Percentiles rank a stretch among this genome's conserved stretches.
phyloP scores from a whole-genome alignment of 2,888 invertebrate genomes.

The Drosophila stalkeri region DNA sequence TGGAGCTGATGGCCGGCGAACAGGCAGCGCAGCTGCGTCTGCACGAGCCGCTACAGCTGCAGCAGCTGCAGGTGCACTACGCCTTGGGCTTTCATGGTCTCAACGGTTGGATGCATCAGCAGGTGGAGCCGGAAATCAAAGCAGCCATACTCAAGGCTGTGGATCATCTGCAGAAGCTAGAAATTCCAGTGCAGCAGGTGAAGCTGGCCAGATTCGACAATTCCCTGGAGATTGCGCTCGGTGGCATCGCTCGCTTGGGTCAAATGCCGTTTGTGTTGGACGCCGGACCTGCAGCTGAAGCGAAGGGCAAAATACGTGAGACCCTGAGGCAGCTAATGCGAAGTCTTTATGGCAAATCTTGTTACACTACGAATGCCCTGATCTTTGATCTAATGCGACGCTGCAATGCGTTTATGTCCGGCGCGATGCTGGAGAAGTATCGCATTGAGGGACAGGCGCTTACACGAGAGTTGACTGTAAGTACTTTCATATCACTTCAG shows the following conservation, averaged over 20 bases:
- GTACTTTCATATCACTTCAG: neutral
- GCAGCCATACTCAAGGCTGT: slow-evolving; percentile 69
- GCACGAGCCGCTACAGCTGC: slow-evolving; percentile 86
- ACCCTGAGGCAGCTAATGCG: slow-evolving; percentile 51
- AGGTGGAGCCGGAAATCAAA: slow-evolving; percentile 68
- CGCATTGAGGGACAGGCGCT: slow-evolving; percentile 47
- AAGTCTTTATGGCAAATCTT: slow-evolving; percentile 60
- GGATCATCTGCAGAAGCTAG: slow-evolving; percentile 59
- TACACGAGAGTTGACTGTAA: slow-evolving; percentile 62
- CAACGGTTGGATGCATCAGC: slow-evolving; percentile 64
- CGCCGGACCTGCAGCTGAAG: neutral
- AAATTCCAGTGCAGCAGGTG: slow-evolving; percentile 49
- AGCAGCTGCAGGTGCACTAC: slow-evolving; percentile 85
- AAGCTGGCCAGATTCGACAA: slow-evolving; percentile 56
- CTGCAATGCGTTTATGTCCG: slow-evolving; percentile 71
- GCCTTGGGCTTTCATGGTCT: slow-evolving; percentile 65
- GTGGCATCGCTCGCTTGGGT: slow-evolving; percentile 54
- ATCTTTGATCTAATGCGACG: slow-evolving; percentile 75
- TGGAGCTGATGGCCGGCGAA: slow-evolving; percentile 88
- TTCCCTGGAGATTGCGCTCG: slow-evolving; percentile 69
- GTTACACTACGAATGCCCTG: slow-evolving; percentile 72
- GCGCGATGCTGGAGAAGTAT: slow-evolving; percentile 56
- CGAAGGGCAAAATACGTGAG: slow-evolving; percentile 1
- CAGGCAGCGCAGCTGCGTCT: slow-evolving; percentile 85
- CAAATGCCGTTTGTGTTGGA: slow-evolving; percentile 57